phyloP scores from a whole-genome alignment of 2,113 vertebrate genomes.

The Choloepus hoffmanni region DNA sequence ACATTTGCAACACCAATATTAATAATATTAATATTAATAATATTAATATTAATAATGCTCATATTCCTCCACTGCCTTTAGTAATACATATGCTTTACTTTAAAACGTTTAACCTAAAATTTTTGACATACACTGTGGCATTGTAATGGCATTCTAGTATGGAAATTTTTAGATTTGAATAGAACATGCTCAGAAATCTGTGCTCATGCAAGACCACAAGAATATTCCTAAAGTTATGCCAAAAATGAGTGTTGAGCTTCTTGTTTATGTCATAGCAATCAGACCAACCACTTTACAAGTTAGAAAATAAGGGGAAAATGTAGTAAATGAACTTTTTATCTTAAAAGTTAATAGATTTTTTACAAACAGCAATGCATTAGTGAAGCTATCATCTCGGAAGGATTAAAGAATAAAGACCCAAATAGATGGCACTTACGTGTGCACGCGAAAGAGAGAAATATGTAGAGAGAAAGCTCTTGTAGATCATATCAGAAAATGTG shows the following conservation, averaged over 20 bases:
- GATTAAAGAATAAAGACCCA: slow-evolving; percentile 69
- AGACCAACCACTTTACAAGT: slow-evolving; percentile 71
- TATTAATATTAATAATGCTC: neutral
- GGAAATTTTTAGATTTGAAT: slow-evolving; percentile 29
- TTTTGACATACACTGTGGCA: neutral
- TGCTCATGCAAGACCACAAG: neutral
- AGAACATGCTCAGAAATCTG: neutral
- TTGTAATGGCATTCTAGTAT: neutral
- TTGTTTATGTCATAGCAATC: slow-evolving; percentile 55
- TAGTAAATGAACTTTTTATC: slow-evolving; percentile 80
- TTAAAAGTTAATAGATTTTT: slow-evolving; percentile 82
- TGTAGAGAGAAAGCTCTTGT: too few species aligned
- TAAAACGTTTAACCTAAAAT: slow-evolving; percentile 39
- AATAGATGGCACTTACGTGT: slow-evolving; percentile 36
- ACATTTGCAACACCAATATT: neutral
- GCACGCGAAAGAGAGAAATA: too few species aligned
- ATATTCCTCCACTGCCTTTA: neutral
- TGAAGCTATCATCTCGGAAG: slow-evolving; percentile 72
- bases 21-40: neutral
- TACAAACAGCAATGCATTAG: slow-evolving; percentile 74
- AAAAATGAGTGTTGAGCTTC: slow-evolving; percentile 40
- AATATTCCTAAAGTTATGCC: slow-evolving; percentile 23
- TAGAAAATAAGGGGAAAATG: slow-evolving; percentile 78
- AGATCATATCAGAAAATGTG: neutral
- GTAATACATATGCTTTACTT: slow-evolving; percentile 30